Percentiles rank a stretch among this genome's conserved stretches.
phyloP scores from a whole-genome alignment of 2,888 invertebrate genomes.

The Laothoe populi region DNA sequence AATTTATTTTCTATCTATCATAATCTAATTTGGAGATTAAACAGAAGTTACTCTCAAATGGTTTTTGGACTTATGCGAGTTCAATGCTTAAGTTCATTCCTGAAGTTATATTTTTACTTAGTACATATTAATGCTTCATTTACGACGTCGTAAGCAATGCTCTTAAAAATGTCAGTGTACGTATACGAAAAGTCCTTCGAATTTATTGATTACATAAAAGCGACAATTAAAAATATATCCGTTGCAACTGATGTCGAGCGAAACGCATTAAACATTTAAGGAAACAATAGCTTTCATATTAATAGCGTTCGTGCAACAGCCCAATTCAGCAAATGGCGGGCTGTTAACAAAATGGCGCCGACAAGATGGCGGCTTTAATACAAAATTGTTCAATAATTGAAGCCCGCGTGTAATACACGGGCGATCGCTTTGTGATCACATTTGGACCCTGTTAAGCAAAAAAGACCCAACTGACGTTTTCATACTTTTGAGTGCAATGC shows the following conservation, averaged over 20 bases:
- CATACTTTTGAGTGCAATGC: no score
- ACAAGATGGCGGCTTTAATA: slow-evolving; percentile 20
- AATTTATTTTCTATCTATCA: neutral
- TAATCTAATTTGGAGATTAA: neutral
- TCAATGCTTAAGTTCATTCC: neutral
- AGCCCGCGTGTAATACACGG: slow-evolving; percentile 13
- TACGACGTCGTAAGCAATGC: neutral
- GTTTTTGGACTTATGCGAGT: neutral
- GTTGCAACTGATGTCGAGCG: slow-evolving; percentile 24
- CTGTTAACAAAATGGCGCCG: slow-evolving; percentile 17
- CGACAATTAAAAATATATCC: slow-evolving; percentile 2
- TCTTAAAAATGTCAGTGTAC: no score
- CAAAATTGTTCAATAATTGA: slow-evolving; percentile 18
- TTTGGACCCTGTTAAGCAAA: no score
- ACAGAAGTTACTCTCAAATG: neutral
- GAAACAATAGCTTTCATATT: slow-evolving; percentile 18
- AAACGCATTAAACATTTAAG: slow-evolving; percentile 13
- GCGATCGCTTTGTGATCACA: slow-evolving; percentile 12
- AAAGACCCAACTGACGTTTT: no score
- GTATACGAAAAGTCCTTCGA: no score
- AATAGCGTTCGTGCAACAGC: slow-evolving; percentile 13
- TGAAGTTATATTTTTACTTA: no score
- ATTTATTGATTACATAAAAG: neutral
- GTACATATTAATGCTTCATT: no score
- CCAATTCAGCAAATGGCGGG: slow-evolving; percentile 22